Conservation (phyloP, 2,888 invertebrate genomes). For the Drosophila leonis region DNA sequence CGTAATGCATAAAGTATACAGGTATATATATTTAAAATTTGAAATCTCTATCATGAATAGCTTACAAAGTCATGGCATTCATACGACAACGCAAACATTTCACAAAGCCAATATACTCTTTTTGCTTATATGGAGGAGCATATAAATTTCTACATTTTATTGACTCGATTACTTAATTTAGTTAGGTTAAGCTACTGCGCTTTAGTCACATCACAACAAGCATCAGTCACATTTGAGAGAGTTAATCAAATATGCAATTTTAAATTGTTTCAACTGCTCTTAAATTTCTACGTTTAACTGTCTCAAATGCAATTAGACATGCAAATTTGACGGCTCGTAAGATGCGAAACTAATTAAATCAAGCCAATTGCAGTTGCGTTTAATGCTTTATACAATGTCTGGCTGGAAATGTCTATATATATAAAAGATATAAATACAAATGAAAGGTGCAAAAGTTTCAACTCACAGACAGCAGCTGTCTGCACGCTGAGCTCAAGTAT, state of each 20-base stretch:
- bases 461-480: slow-evolving; percentile 6
- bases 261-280: neutral
- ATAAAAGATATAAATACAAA: neutral
- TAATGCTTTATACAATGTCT: neutral
- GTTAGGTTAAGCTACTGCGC: neutral
- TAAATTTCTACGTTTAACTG: neutral
- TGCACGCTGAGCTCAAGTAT: neutral
- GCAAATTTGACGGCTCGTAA: slow-evolving; percentile 23
- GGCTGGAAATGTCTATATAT: neutral
- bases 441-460: slow-evolving; percentile 23
- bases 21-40: too few relatives aligned
- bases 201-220: neutral
- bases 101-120: neutral
- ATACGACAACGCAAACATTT: too few relatives aligned
- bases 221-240: neutral
- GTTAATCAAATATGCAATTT: slow-evolving; percentile 7
- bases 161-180: neutral
- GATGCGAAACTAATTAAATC: slow-evolving; percentile 27
- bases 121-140: neutral
- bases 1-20: too few relatives aligned
- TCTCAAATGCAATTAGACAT: slow-evolving; percentile 15
- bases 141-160: neutral
- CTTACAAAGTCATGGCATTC: too few relatives aligned
- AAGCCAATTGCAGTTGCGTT: slow-evolving; percentile 9
- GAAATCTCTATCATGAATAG: too few relatives aligned